A percentile compares a stretch with the other conserved stretches of the same genome.
Evolutionary conservation across 2,113 vertebrate genomes (phyloP).

Genomic region (Suncus etruscus): DNA sequence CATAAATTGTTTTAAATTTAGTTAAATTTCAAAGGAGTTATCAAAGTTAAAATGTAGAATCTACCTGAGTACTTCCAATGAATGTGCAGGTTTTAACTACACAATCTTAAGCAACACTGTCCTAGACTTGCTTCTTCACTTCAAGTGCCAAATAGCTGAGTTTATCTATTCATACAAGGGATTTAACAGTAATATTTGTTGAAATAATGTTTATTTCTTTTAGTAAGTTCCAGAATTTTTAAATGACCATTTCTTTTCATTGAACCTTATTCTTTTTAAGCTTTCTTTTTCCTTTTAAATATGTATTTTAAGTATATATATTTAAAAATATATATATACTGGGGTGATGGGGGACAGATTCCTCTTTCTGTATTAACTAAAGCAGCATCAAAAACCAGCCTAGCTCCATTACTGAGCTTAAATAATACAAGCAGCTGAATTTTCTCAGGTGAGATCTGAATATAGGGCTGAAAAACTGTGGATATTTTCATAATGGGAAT

Average conservation of each 20-base stretch:
- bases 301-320: neutral
- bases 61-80: neutral
- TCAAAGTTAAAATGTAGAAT: neutral
- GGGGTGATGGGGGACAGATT: too few relatives aligned
- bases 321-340: too few relatives aligned
- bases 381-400: too few relatives aligned
- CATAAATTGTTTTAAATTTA: neutral
- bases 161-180: neutral
- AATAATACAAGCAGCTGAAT: too few relatives aligned
- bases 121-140: neutral
- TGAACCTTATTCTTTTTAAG: slow-evolving; percentile 46
- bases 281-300: slow-evolving; percentile 2
- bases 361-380: too few relatives aligned
- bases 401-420: too few relatives aligned
- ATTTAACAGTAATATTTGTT: slow-evolving; percentile 40
- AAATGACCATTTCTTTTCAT: slow-evolving; percentile 43
- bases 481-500: too few relatives aligned
- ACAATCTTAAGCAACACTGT: neutral
- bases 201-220: slow-evolving; percentile 34
- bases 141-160: neutral
- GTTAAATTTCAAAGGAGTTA: too few relatives aligned
- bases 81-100: neutral
- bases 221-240: neutral
- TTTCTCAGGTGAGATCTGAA: too few relatives aligned
- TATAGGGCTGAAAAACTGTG: too few relatives aligned